These are phyloP conservation scores for Myoxocephalus aenaeus DNA, from an alignment of 2,797 vertebrate genomes.

Conservation along the genomic window DNA sequence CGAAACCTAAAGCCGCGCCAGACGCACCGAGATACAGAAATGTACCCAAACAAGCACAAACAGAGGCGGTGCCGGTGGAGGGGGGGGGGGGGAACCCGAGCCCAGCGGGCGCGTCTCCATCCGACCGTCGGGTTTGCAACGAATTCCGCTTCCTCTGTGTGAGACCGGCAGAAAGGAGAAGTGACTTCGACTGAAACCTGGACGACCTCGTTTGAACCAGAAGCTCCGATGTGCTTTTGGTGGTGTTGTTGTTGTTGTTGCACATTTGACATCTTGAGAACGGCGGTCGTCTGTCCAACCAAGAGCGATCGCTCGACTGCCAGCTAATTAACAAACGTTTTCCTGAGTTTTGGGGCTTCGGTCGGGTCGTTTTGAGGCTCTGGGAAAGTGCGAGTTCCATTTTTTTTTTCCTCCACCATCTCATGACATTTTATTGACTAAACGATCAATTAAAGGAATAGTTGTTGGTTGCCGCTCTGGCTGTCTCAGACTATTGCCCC, in stretches of 20 bases:
- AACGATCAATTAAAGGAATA: too few relatives aligned
- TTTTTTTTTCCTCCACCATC: too few relatives aligned
- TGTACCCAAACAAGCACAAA: not conserved
- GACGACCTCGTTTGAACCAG: too few relatives aligned
- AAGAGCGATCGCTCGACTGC: not conserved
- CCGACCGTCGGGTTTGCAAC: constrained; percentile 3
- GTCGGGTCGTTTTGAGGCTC: not conserved
- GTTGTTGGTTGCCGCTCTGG: not conserved
- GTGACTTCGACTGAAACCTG: not conserved
- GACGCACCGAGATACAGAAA: not conserved
- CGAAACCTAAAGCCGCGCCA: not conserved
- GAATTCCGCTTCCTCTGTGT: not conserved
- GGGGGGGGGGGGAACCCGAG: too few relatives aligned
- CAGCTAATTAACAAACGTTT: not conserved
- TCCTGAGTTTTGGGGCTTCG: not conserved
- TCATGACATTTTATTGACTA: too few relatives aligned
- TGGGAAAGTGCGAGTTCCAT: too few relatives aligned
- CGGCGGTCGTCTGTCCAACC: not conserved
- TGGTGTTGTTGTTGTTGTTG: too few relatives aligned
- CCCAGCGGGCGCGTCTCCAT: constrained; percentile 2
- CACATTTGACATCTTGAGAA: not conserved
- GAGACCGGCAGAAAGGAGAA: not conserved
- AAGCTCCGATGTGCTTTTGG: too few relatives aligned
- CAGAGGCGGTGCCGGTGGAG: not conserved
- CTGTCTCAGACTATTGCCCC: not conserved